Percentiles rank a stretch among this genome's conserved stretches.
Evolutionary conservation across 2,797 vertebrate genomes (phyloP).

Genomic region (Hipposideros larvatus): DNA sequence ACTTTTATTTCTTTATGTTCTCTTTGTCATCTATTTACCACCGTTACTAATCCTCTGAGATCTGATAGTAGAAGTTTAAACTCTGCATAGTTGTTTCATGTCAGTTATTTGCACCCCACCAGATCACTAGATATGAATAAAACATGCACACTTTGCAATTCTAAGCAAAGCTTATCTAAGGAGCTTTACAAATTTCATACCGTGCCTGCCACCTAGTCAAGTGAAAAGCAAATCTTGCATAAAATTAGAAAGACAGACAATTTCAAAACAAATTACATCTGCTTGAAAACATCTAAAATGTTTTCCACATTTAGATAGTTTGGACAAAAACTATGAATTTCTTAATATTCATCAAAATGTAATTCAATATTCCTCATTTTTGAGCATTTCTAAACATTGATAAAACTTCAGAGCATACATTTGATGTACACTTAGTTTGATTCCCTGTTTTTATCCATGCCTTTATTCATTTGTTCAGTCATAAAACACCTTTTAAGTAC

Average conservation of each 20-base stretch:
- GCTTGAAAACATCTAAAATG: conserved; percentile 69
- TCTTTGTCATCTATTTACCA: conserved; percentile 49
- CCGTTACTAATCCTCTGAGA: conserved; percentile 63
- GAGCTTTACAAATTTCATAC: conserved; percentile 76
- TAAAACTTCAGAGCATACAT: conserved; percentile 54
- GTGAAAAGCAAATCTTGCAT: conserved; percentile 80
- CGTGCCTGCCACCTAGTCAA: conserved; percentile 71
- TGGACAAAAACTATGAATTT: conserved; percentile 70
- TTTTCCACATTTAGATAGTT: conserved; percentile 68
- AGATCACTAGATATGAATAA: conserved; percentile 82
- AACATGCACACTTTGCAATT: conserved; percentile 80
- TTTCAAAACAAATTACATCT: conserved; percentile 80
- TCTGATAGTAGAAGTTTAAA: conserved; percentile 64
- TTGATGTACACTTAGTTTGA: not conserved
- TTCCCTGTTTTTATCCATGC: conserved; percentile 41
- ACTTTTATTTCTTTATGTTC: conserved; percentile 38
- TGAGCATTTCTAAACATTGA: conserved; percentile 54
- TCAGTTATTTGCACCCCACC: conserved; percentile 70
- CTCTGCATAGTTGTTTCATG: conserved; percentile 68
- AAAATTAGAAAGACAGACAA: conserved; percentile 80
- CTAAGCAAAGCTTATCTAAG: conserved; percentile 72
- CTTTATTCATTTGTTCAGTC: conserved; percentile 5
- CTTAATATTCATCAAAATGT: conserved; percentile 61
- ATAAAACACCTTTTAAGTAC: not conserved
- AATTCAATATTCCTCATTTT: conserved; percentile 65